Evolutionary conservation across 1,140 invertebrate species (phyloP), one percentile per base, ranked within the genome.

Genomic region (Tyrophagus putrescentiae): DNA sequence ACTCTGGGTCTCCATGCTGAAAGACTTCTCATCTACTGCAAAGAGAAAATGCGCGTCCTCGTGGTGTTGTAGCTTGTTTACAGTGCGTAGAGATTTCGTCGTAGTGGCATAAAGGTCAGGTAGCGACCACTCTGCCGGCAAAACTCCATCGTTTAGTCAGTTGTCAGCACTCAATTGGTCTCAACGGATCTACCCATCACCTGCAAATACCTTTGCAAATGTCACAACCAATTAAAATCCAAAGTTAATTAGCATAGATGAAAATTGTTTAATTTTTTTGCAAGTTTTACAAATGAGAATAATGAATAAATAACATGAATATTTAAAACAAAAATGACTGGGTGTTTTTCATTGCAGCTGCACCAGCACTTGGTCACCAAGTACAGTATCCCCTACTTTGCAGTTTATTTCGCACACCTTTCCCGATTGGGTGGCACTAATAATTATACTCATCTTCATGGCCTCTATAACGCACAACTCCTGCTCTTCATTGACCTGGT

Each of bases 371-470:
- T 81, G 79, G 61, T 78, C 78, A 68, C 82, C 81, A 64, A 78
- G 75, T 18, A 84, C 81, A 28, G 79, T 78, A 41, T 80, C 75
- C n/a, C 82, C 82, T 28, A 71, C 70, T 67, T 80, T 79, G 44
- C 79, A 75, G 63, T 77, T 71, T 6, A 84, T 75, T 63, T 73
- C 72, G 65, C 79, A 81, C 1, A 84, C 74, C 69, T 76, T 80
- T 44, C 80, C 82, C 50, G 72, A 72, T 54, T 76, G 73, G 21
- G 69, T 72, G 39, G 79, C 76, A 23, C 72, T 67, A 29, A 84
- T 69, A 65, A 79, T 79, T 68, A 84, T 84, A 68, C 84, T 82
- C 83, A 84, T 84, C 71, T 84, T 84, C 82, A 84, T 84, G 4
- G 83, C 82, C 71, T 84, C 82, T 52, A 84, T 76, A 27, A 83